Base-by-base conservation (phyloP, 1,140 invertebrate genomes). In the Cydia amplana region DNA sequence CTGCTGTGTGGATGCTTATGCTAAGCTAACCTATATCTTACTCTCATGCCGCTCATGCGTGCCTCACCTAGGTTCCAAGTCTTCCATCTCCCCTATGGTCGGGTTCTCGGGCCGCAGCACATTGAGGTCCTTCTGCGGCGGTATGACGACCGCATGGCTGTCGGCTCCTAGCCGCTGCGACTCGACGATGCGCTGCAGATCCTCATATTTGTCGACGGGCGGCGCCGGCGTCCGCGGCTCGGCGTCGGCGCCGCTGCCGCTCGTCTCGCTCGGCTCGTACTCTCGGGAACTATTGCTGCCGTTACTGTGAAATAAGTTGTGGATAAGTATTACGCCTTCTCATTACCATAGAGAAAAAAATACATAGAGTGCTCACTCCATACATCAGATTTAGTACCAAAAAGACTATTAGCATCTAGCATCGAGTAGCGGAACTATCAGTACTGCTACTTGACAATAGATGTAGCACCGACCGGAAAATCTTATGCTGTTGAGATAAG, bases 71-170 rank as follows among this genome's bases (percentile, higher is more conserved):
- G 91, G 86, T 82, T 93, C 92, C 60, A 95, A 84, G 49, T 94
- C 93, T 77, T 95, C 95, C 85, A 96, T 84, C 73, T 96, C 94
- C 0, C 93, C 95, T 32, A 97, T 93, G 5, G 95, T 95, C 0
- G 95, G 96, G 87, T 96, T 95, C 70, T 94, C 91, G 0, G 85
- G 88, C 72, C 92, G 81, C 60, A 93, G 78, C 3, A 93, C 80
- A 77, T 93, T 93, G 4, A 93, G 89, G 64, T 94, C 91, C 63
- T 94, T 93, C 23, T 93, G 93, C 9, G 92, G 93, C 10, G 94
- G 93, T 2, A 95, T 91, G 1, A 95, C 93, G 6, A 94, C 93
- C 16, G 93, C 93, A 72, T 94, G 93, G 73, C 93, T 89, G 4
- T 88, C 86, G 1, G 78, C 78, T 6, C 88, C 86, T 51, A 89